Evolutionary conservation across 2,113 vertebrate species (phyloP).

Genomic region (Hydrochoerus hydrochaeris): DNA sequence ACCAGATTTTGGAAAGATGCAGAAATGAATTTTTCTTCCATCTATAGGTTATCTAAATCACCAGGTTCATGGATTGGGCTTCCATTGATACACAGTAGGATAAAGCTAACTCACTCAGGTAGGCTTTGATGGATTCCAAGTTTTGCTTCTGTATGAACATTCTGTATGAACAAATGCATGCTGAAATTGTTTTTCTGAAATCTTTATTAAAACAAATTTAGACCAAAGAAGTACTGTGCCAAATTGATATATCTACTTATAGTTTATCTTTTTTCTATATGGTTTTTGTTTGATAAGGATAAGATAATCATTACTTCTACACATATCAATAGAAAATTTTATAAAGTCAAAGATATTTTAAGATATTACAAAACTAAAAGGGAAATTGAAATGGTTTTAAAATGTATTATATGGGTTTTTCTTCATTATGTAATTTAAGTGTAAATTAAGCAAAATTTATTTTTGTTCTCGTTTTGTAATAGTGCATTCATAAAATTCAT

Average conservation of each 20-base stretch:
- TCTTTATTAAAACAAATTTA: slow-evolving; percentile 2
- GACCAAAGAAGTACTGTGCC: neutral
- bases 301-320: neutral
- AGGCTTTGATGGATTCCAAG: neutral
- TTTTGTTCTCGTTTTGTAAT: neutral
- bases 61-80: neutral
- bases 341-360: slow-evolving; percentile 42
- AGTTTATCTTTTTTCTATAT: neutral
- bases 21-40: neutral
- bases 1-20: neutral
- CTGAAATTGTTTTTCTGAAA: neutral
- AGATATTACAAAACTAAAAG: neutral
- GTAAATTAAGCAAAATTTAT: neutral
- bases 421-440: neutral
- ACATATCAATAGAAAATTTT: neutral
- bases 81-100: neutral
- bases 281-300: neutral
- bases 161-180: neutral
- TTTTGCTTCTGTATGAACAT: neutral
- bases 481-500: neutral
- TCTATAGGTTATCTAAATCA: neutral
- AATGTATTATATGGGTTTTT: neutral
- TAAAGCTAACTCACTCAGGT: neutral
- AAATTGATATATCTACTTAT: neutral
- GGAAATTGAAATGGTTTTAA: neutral